Evolutionary conservation across 1,140 invertebrate genomes (phyloP), one percentile per base, ranked within the genome.

Genomic region (Anoplolepis gracilipes): DNA sequence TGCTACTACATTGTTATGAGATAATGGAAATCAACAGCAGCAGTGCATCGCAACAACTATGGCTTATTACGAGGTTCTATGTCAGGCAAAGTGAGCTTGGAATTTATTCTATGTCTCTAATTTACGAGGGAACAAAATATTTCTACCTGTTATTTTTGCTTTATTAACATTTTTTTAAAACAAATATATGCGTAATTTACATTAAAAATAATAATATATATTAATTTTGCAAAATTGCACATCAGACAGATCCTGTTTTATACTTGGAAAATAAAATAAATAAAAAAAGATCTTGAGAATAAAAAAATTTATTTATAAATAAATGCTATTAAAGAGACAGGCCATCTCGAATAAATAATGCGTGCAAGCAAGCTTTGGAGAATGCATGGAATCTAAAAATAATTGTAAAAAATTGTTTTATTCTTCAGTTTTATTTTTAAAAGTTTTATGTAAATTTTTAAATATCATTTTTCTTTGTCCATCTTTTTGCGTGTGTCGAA

Each of bases 51-150:
- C 88, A 90, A 90, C 87, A 91, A 91, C 78, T 87, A 85, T 67
- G 46, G 86, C 78, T 69, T 82, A 86, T 91, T 92, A 93, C 86
- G 84, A 91, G 91, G 92, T 93, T 93, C 92, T 91, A 90, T 92
- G 91, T 93, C 89, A 88, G 90, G 91, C 90, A 92, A 90, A 91
- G 88, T 91, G 87, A 91, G 91, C 87, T 87, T 81, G 82, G 73
- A 53, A 79, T 87, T 84, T 36, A 65, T 55, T 73, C 8, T 53
- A 4, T 86, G 46, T 64, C 28, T 84, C 73, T 73, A n/a, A 53
- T 67, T 75, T 85, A 64, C 8, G 62, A 30, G 28, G 30, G 64
- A 11, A 81, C n/a, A 82, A 30, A 84, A 16, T 49, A 4, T 49
- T 75, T n/a, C 5, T 85, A 82, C 28, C 11, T 70, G 39, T 86